Base-by-base conservation (phyloP, 2,113 vertebrate species). In the Thinocorus orbignyianus region DNA sequence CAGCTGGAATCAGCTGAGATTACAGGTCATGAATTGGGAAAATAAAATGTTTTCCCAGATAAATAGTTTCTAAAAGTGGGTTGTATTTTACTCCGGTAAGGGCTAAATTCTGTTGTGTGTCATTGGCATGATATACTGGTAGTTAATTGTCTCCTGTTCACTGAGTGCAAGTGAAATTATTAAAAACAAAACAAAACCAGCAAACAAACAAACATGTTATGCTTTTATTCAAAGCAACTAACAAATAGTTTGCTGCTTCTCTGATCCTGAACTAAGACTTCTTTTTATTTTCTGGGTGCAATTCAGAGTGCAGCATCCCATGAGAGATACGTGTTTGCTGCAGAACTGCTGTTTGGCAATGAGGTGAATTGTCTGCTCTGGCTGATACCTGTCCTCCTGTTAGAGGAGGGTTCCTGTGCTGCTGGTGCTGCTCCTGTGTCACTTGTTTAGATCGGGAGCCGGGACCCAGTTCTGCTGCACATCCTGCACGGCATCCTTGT, bases 1-100 rank as follows among this genome's bases (percentile, higher is more conserved):
- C 72, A 95, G 60, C 91, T 95, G 81, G 84, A 95, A 87, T 39
- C 78, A 92, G 86, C 93, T 95, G 93, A 76, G 54, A 79, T 87
- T 85, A 69, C 49, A 80, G 70, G 39, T 72, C 58, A 26, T 52
- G 25, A 76, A 52, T 69, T 69, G 65, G n/a, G 86, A 81, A 91
- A 94, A 84, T 25, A 81, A 85, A 87, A 52, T 61, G 64, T 80
- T 92, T 95, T 91, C 69, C 54, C 81, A 39, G 33, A 18, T 25
- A 51, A 57, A 15, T 69, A 58, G n/a, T 61, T 94, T 69, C 39
- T 86, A 60, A 71, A 92, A 91, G 48, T 14, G 28, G 26, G 8
- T 48, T 89, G 11, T 64, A 16, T 95, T 93, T 90, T 60, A 39
- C 11, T 84, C 16, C 30, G 60, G 12, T 64, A 48, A 73, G 71